These are phyloP conservation scores for Oryzias celebensis DNA, from an alignment of 2,113 vertebrate species.

Conservation along the genomic window DNA sequence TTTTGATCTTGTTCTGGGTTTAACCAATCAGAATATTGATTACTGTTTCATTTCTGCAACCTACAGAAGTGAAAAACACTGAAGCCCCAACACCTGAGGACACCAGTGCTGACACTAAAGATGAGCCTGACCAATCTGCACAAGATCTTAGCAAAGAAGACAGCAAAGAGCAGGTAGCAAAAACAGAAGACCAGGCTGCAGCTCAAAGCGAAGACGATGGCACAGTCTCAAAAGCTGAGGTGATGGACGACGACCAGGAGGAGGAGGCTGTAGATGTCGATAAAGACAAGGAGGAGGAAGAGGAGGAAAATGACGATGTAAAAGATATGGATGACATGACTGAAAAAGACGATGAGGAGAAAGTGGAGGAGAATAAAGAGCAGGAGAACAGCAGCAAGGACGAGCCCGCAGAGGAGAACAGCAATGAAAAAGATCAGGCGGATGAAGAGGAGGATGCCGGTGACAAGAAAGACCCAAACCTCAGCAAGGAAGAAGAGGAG, in stretches of 20 bases:
- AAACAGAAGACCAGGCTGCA: neutral
- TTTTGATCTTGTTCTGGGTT: too few species aligned
- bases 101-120: neutral
- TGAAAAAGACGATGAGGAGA: neutral
- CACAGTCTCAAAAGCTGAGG: too few species aligned
- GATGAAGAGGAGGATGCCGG: neutral
- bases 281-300: neutral
- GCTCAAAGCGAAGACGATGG: neutral
- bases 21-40: too few species aligned
- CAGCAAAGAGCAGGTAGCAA: neutral
- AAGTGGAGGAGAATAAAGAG: neutral
- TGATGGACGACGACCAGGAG: slow-evolving; percentile 7
- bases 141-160: neutral
- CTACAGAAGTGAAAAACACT: too few species aligned
- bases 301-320: neutral
- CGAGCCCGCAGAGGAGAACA: neutral
- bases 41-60: too few species aligned
- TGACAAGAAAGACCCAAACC: neutral
- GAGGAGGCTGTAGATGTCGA: slow-evolving; percentile 9
- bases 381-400: neutral
- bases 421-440: neutral
- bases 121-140: neutral
- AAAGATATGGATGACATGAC: neutral
- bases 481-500: neutral
- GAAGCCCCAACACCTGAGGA: too few species aligned